These are phyloP conservation scores for Bostrychus sinensis DNA, from an alignment of 2,113 vertebrate species.

Conservation along the genomic window DNA sequence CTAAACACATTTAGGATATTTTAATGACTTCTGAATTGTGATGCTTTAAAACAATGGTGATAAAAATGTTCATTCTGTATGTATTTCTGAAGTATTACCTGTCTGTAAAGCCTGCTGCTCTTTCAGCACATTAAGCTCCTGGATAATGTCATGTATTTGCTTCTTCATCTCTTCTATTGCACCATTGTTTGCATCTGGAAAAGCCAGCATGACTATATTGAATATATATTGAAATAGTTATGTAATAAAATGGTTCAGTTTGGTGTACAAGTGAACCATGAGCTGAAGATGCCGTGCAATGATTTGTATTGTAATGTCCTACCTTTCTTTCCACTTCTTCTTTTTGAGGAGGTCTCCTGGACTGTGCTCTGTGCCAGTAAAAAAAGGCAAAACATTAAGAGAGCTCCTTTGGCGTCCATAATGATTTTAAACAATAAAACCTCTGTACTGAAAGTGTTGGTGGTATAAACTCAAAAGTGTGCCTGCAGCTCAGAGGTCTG, in stretches of 20 bases:
- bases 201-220: neutral
- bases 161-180: conserved; percentile 89
- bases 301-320: conserved; percentile 41
- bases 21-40: no score
- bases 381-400: conserved; percentile 79
- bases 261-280: no score
- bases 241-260: no score
- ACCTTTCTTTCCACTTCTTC: conserved; percentile 84
- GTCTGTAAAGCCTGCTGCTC: conserved; percentile 93
- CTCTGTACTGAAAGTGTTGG: conserved; percentile 3
- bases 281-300: neutral
- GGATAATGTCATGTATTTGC: conserved; percentile 83
- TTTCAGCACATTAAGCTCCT: conserved; percentile 89
- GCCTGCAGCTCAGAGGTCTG: conserved; percentile 24
- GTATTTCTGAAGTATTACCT: conserved; percentile 72
- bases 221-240: neutral
- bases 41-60: no score
- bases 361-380: conserved; percentile 65
- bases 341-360: conserved; percentile 73
- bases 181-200: conserved; percentile 75
- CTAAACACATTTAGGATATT: no score
- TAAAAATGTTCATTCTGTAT: neutral
- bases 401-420: conserved; percentile 79
- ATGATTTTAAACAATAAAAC: conserved; percentile 11
- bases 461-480: conserved; percentile 24